Evolutionary conservation across 2,888 invertebrate species (phyloP).

Genomic region (Zonitis immaculata): DNA sequence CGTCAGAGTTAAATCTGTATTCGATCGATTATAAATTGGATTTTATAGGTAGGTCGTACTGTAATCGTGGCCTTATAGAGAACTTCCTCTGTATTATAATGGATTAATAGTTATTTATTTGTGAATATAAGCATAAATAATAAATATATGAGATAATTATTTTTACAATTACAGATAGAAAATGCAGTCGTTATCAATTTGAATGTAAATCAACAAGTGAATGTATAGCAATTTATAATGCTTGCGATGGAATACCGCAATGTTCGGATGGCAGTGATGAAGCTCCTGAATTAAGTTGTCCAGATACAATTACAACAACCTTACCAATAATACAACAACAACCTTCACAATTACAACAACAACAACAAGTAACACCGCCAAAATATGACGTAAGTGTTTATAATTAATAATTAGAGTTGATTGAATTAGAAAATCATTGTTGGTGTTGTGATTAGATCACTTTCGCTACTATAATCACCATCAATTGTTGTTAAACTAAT

Average conservation of each 20-base stretch:
- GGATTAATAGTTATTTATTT: not conserved
- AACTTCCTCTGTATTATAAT: too few relatives aligned
- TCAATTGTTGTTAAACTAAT: conserved; percentile 36
- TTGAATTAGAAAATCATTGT: conserved; percentile 17
- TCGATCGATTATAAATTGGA: too few relatives aligned
- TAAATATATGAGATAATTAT: not conserved
- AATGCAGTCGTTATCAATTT: conserved; percentile 83
- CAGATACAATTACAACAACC: conserved; percentile 51
- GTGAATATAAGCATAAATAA: not conserved
- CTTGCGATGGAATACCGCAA: conserved; percentile 90
- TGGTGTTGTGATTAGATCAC: conserved; percentile 34
- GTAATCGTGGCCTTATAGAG: too few relatives aligned
- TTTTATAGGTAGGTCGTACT: too few relatives aligned
- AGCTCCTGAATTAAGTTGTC: conserved; percentile 76
- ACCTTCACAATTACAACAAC: conserved; percentile 8
- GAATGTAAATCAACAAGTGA: conserved; percentile 80
- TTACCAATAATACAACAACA: conserved; percentile 36
- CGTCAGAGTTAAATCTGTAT: too few relatives aligned
- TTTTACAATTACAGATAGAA: conserved; percentile 43
- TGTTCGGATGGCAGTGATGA: conserved; percentile 91
- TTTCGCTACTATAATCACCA: conserved; percentile 36
- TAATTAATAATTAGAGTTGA: not conserved
- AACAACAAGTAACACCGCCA: conserved; percentile 9
- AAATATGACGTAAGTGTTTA: conserved; percentile 28
- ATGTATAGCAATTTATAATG: conserved; percentile 93